Base-by-base conservation (phyloP, 2,113 vertebrate species). In the Ramphastos sulfuratus region DNA sequence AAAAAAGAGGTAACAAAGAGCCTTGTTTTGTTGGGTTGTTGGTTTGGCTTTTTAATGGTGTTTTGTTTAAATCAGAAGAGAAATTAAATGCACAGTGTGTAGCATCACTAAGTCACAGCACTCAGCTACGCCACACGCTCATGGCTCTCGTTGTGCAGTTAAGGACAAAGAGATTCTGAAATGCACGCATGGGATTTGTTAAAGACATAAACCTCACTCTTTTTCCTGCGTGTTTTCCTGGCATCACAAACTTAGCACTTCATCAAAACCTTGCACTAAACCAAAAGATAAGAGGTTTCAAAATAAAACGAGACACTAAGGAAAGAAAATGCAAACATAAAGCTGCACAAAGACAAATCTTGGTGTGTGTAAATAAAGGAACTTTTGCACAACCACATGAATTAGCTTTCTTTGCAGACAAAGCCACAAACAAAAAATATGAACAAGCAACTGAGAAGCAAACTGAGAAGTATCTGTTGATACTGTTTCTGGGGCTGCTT, bases 91-190 rank as follows among this genome's bases (percentile, higher is more conserved):
- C 67, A 82, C 54, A 18, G 27, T 0, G 13, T 6, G 15, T 8
- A 85, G 44, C 63, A 66, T 8, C 39, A 30, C 37, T 64, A 42
- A 58, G 69, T 16, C 55, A 64, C 19, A 30, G 48, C 7, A 39
- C 58, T 44, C 37, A 7, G 18, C 75, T 24, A 50, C 1, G 0
- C 82, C 10, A 56, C 1, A 52, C 1, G 81, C 64, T 87, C n/a
- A 25, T 10, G 30, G 23, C 31, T 85, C 48, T 55, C 55, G 17
- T 30, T 54, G 55, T 63, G 81, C 59, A 7, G 11, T 13, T 82
- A n/a, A 88, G 17, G 44, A 87, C 82, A 92, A 96, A 92, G 92
- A 81, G 60, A 54, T 42, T 65, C 33, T 16, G 15, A 93, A 85
- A 8, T 14, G 28, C 72, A 64, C 0, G 1, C 21, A 12, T 10